Evolutionary conservation across 2,797 vertebrate genomes (phyloP).

Genomic region (Labroides dimidiatus): DNA sequence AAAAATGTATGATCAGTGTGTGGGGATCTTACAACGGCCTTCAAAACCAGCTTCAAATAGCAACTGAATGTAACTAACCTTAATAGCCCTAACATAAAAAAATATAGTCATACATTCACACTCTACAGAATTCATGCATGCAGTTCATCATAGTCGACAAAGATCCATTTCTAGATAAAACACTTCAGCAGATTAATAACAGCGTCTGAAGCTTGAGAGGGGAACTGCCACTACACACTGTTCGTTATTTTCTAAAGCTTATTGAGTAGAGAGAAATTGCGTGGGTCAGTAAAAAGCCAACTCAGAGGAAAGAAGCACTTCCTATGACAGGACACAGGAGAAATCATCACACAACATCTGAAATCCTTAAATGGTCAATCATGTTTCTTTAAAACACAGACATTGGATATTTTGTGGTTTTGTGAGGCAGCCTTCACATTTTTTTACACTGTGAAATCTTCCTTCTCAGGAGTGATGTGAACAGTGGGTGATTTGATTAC

Average conservation of each 20-base stretch:
- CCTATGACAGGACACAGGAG: conserved; percentile 20
- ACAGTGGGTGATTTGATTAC: too few species aligned
- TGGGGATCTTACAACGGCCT: not conserved
- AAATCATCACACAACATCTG: conserved; percentile 2
- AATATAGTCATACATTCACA: not conserved
- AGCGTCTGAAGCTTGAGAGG: not conserved
- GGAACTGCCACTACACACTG: conserved; percentile 1
- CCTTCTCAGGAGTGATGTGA: too few species aligned
- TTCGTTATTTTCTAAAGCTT: conserved; percentile 1
- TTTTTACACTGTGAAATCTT: too few species aligned
- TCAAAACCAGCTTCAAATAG: conserved; percentile 3
- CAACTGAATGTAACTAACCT: too few species aligned
- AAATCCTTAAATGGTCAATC: conserved; percentile 3
- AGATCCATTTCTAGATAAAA: conserved; percentile 6
- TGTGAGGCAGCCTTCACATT: not conserved
- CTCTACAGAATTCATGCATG: not conserved
- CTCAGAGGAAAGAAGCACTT: conserved; percentile 11
- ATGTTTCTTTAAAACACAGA: not conserved
- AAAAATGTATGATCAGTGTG: conserved; percentile 9
- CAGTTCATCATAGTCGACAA: conserved; percentile 6
- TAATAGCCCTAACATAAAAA: not conserved
- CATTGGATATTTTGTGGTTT: not conserved
- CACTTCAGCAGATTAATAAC: conserved; percentile 2
- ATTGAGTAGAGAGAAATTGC: conserved; percentile 19
- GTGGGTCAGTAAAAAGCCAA: conserved; percentile 15